phyloP scores from a whole-genome alignment of 37 sponge, comb jelly and placozoan genomes.

The Agelas oroides region DNA sequence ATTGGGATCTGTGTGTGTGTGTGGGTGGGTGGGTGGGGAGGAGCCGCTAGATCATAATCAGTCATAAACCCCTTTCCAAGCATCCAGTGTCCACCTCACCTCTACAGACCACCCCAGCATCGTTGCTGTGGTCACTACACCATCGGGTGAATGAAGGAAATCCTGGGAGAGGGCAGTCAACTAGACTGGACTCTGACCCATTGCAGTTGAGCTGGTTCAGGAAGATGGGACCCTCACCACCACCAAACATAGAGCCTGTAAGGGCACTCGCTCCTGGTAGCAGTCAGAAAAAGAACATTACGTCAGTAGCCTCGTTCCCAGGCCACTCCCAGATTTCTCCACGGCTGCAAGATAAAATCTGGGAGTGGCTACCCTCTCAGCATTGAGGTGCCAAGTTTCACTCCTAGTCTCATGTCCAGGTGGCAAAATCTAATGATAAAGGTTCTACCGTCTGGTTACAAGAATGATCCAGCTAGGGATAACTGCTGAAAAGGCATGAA shows the following conservation, averaged over 20 bases:
- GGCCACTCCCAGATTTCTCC: too few relatives aligned
- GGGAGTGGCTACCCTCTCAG: too few relatives aligned
- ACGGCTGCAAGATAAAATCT: too few relatives aligned
- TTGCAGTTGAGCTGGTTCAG: conserved; percentile 33
- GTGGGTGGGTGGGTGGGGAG: too few relatives aligned
- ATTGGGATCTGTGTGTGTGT: background rate
- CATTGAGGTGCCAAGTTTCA: too few relatives aligned
- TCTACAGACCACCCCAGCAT: conserved; percentile 61
- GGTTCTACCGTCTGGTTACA: too few relatives aligned
- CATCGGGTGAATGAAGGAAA: background rate
- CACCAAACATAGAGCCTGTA: conserved; percentile 7
- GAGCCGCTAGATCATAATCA: too few relatives aligned
- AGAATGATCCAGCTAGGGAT: too few relatives aligned
- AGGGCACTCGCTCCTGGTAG: conserved; percentile 8
- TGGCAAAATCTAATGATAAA: too few relatives aligned
- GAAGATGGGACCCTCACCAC: conserved; percentile 22
- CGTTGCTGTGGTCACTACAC: conserved; percentile 30
- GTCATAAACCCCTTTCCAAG: background rate
- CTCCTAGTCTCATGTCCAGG: too few relatives aligned
- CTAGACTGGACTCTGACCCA: conserved; percentile 43
- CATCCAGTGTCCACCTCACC: background rate
- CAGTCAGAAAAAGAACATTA: background rate
- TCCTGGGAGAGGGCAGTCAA: conserved; percentile 8
- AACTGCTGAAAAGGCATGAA: too few relatives aligned
- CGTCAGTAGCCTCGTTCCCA: too few relatives aligned